Evolutionary conservation across 2,888 invertebrate genomes (phyloP), one percentile per base, ranked within the genome.

Genomic region (Philaethria dido): DNA sequence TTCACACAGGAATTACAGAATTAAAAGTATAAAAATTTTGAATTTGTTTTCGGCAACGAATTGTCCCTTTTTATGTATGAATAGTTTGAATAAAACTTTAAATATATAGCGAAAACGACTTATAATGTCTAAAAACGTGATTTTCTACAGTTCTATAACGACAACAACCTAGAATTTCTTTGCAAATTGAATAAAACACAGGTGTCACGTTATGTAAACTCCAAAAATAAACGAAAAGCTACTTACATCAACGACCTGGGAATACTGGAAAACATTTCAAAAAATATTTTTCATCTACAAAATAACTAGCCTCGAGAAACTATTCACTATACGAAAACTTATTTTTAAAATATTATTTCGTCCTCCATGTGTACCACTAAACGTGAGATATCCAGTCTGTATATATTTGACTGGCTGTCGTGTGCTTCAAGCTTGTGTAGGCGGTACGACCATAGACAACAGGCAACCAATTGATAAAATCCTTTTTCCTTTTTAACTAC

Each of bases 141-240:
- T 48, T 45, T 20, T 33, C 59, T 33, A 48, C n/a, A 60, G 44
- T 16, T 60, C 33, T 57, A 52, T 59, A 33, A 39, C 20, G 57
- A 44, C 64, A 52, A 64, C 70, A 64, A 68, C 65, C 73, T 69
- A 61, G 64, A 77, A 78, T 80, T 81, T 83, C 78, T 82, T 78
- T 79, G 78, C 75, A 84, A 79, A 84, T 83, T 74, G 71, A 73
- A 76, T 79, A 82, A 87, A 83, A 88, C 84, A 85, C 87, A 91
- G 87, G 88, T 90, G 89, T 88, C 89, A 87, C 79, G 91, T 92
- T 92, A 92, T 89, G 86, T 92, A 93, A 90, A 92, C 87, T 85
- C 85, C 83, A 74, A 89, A 90, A 89, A 87, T 89, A 88, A 87
- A 85, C 79, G 73, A 82, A 82, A 78, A 72, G 75, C 75, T 89